A percentile compares a stretch with the other conserved stretches of the same genome.
These are phyloP conservation scores for Pterocles orientalis DNA, from an alignment of 2,113 vertebrate species.

Conservation along the genomic window DNA sequence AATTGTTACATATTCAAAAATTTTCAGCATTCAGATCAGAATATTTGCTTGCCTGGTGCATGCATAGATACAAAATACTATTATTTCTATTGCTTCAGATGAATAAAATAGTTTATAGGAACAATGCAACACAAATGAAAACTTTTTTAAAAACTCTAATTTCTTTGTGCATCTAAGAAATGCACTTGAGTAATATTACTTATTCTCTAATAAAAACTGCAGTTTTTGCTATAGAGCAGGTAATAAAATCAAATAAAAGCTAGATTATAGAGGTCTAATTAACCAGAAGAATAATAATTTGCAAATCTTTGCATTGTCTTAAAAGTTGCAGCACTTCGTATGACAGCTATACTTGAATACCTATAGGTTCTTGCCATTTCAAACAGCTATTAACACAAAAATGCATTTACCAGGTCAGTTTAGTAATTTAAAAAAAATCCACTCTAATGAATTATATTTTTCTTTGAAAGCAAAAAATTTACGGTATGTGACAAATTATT, in stretches of 20 bases:
- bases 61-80: not conserved
- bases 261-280: not conserved
- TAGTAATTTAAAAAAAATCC: not conserved
- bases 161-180: slow-evolving; percentile 19
- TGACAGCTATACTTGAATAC: not conserved
- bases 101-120: not conserved
- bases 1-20: not conserved
- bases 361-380: not conserved
- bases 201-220: slow-evolving; percentile 30
- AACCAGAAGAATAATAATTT: not conserved
- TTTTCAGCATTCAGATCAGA: not conserved
- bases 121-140: not conserved
- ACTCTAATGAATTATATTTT: not conserved
- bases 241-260: not conserved
- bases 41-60: not conserved
- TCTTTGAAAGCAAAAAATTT: not conserved
- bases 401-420: not conserved
- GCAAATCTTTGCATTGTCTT: not conserved
- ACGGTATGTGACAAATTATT: not conserved
- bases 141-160: not conserved
- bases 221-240: too few species aligned
- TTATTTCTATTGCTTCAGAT: not conserved
- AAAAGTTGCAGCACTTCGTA: not conserved
- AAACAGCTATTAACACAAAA: not conserved
- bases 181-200: slow-evolving; percentile 31